Base-by-base conservation (phyloP, 1,140 invertebrate species). In the Zaprionus camerounensis region DNA sequence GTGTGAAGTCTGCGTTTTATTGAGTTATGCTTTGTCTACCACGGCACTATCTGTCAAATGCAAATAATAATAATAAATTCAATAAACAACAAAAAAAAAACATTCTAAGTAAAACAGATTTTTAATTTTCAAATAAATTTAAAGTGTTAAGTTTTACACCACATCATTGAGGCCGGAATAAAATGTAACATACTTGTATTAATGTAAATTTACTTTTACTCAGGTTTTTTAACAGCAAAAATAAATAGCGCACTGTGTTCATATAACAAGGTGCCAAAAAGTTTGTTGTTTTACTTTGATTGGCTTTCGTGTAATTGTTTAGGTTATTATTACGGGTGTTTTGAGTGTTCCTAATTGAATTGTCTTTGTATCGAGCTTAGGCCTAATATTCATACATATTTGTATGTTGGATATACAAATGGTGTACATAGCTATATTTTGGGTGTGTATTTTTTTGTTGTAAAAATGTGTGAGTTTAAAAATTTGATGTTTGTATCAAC, bases 391-490 rank as follows among this genome's bases (percentile, higher is more conserved):
- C 34, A 63, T 63, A 11, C 20, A 46, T 66, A 74, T 77, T 31
- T 53, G 46, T 58, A 24, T 64, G 41, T 64, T 71, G 57, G 22
- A 59, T 65, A 71, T 59, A 65, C 61, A 66, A 64, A 76, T 69
- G 59, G 20, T 71, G 24, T 44, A 44, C 15, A 44, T 72, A 56
- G 46, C 67, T 65, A 70, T 57, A 65, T 72, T 44, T 44, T 44
- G 41, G 41, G 68, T 63, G 51, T 75, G 26, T 80, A 31, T 46
- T 73, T 70, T 36, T 58, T 76, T 61, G 28, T 62, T 70, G 71
- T 70, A 90, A 84, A 84, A 90, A 69, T 85, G 76, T 85, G 77
- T 79, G 67, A 65, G 81, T 81, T 84, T 84, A 84, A 84, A 83
- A 84, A 78, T 86, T 77, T 66, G 67, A 80, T 80, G 74, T 78